Base-by-base conservation (phyloP, 2,888 invertebrate species). In the Phrixothrix hirtus region DNA sequence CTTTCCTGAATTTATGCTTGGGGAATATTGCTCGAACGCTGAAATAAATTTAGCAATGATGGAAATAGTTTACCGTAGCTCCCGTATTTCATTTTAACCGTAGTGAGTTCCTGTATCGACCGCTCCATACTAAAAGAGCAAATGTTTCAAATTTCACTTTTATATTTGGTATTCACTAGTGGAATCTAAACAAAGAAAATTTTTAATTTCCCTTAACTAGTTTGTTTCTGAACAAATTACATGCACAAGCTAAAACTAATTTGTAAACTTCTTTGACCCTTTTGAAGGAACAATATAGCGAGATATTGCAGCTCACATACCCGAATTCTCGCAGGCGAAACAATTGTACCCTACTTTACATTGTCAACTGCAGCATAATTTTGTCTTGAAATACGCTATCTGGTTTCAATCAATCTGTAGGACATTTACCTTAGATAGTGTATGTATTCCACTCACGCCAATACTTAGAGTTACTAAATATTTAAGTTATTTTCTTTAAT, bases 21-120 rank as follows among this genome's bases (percentile, higher is more conserved):
- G 35, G 36, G 39, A 46, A 46, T 51, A 51, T 51, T 51, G 39
- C 44, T 37, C 34, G 41, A 51, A 42, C 46, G 52, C 39, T 13
- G 41, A 52, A 39, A 52, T 52, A 52, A 52, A 46, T 52, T 52
- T 52, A 46, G 41, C 41, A 46, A 46, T 52, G 46, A 52, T 52
- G 52, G 52, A 52, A 46, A 46, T 52, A 46, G 52, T 46, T 45
- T 42, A 32, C 46, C 39, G 52, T 52, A 35, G 30, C 41, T 41
- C 52, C 21, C 52, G 36, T 41, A 52, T 52, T 52, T 52, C 45
- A 45, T 46, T 46, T 52, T 39, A 36, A 25, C 46, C 35, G 29
- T 46, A 45, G 46, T 37, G 41, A 41, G 35, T 35, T 21, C 21
- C 29, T 5, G 46, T 45, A 52, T 52, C 52, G 52, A 46, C 45